Percentiles rank a stretch among this genome's conserved stretches.
Conservation (phyloP, 2,888 invertebrate species). For the Trachelus troglodyta region DNA sequence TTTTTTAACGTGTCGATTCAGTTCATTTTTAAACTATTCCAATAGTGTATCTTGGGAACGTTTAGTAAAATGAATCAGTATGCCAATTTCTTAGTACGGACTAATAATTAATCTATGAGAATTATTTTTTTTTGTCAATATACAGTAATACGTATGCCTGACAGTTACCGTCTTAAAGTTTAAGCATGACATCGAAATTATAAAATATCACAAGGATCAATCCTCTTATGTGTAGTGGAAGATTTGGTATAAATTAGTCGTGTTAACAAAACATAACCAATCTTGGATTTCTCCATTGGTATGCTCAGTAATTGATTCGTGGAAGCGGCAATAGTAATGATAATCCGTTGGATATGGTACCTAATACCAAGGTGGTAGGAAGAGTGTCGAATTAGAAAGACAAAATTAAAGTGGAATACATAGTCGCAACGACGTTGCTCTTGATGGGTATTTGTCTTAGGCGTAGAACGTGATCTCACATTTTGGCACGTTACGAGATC, state of each 20-base stretch:
- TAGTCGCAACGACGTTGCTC: not conserved
- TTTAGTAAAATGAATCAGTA: not conserved
- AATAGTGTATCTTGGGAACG: not conserved
- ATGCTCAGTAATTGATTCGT: not conserved
- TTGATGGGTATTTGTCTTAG: not conserved
- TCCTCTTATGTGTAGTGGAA: not conserved
- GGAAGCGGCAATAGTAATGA: not conserved
- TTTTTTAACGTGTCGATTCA: not conserved
- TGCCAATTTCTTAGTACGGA: not conserved
- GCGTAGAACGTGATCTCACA: slow-evolving; percentile 33
- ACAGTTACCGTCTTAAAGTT: not conserved
- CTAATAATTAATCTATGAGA: not conserved
- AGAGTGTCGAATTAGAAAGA: not conserved
- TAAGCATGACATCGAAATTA: not conserved
- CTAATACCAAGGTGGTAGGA: not conserved
- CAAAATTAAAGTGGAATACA: not conserved
- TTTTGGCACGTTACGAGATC: slow-evolving; percentile 56
- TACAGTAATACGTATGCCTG: not conserved
- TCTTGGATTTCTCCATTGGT: not conserved
- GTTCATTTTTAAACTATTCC: not conserved
- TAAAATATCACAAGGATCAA: not conserved
- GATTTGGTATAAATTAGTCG: not conserved
- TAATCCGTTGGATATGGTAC: not conserved
- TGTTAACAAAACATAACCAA: not conserved
- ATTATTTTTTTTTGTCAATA: not conserved